Evolutionary conservation across 1,140 invertebrate genomes (phyloP), one percentile per base, ranked within the genome.

Genomic region (Nephila pilipes): DNA sequence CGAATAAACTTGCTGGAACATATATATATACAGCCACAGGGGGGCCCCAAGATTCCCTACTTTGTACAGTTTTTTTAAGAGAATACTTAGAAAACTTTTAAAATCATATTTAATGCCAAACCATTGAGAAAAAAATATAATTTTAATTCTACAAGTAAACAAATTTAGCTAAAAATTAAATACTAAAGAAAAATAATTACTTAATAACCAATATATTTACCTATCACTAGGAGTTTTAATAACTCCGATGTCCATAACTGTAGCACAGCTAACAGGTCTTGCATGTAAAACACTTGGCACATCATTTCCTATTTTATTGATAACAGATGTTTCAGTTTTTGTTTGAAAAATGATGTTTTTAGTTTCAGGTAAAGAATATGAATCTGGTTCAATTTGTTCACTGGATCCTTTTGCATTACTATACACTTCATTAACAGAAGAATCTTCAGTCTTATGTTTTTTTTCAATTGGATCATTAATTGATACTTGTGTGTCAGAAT

Each of bases 211-310:
- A 14, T 81, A 38, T 32, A 25, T 16, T 54, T 81, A 93, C 92
- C 87, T 93, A 55, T 93, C 92, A 63, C 75, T 54, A 36, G 92
- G 22, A 25, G 85, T 93, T 32, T 88, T 83, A 12, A 93, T 88
- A 81, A 25, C 46, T 32, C n/a, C 22, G 6, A 93, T 29, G 22
- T 85, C 79, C 10, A 85, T 2, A 25, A 93, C n/a, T 29, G 83
- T 75, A 22, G 69, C 16, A 57, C 65, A 29, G 14, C 18, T 57
- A 16, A 65, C 32, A 55, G 91, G 91, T 54, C 91, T 93, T 18
- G 32, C 20, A 38, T 36, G 25, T 16, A 93, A 63, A 54, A 93
- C 29, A 80, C 85, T 93, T 14, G 80, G 46, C 3, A 32, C n/a
- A 46, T 22, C 54, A 22, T 55, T 75, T 1, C 29, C 29, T 25